Evolutionary conservation across 2,888 invertebrate genomes (phyloP), one percentile per base, ranked within the genome.

Genomic region (Theretra japonica): DNA sequence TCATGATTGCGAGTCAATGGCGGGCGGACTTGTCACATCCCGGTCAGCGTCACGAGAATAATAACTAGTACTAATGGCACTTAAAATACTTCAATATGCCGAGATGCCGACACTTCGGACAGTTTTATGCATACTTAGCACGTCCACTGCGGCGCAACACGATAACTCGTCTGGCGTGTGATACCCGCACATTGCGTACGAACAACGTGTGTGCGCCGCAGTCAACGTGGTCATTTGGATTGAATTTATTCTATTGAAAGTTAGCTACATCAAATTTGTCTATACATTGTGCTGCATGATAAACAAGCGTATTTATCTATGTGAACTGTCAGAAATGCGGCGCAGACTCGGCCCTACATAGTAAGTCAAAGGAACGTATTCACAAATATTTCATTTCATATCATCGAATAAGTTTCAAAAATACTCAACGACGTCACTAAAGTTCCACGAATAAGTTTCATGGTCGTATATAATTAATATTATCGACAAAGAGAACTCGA

Each of bases 31-130:
- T 71, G 73, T 76, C 76, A 73, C 72, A 79, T 78, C 79, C 79
- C 75, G 80, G 82, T 78, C 82, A 81, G 80, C 75, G 75, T 76
- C 82, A 79, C 71, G 70, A 71, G 78, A 77, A 80, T 72, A 77
- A 75, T 75, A 78, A 41, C 80, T 83, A 84, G 80, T 76, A 81
- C 86, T 88, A 88, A 90, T 90, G 90, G 90, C 90, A 90, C 90
- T 83, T 86, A 83, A 75, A 79, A 80, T 80, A 79, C 75, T 41
- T 65, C 65, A 48, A 41, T 17, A 48, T 23, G 41, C 41, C 62
- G 65, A 23, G 65, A 23, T 48, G 65, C 5, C 23, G 19, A 48
- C 65, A 23, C 48, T 65, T 65, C 41, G 6, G 28, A 70, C 60
- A 50, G 48, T 58, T 33, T n/a, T 69, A 56, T 58, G 25, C 48